Conservation (phyloP, 2,113 vertebrate genomes). For the Cyphomyrus discorhynchus region DNA sequence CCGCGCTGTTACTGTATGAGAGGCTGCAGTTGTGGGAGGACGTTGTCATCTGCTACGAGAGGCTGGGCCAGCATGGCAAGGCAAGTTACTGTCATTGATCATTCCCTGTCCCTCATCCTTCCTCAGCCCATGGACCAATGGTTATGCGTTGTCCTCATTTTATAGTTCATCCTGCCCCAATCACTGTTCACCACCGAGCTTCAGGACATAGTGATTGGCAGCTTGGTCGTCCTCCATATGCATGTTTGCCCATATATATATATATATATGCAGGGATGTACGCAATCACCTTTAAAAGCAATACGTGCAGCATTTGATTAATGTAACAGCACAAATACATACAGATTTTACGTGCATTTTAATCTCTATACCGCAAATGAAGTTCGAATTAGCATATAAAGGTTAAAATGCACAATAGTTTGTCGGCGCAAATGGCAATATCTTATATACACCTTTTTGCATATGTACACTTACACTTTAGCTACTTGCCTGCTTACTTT, state of each 20-base stretch:
- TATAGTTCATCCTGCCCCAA: not conserved
- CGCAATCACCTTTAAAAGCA: too few species aligned
- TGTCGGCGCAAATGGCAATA: too few species aligned
- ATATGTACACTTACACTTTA: not conserved
- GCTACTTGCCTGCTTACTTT: not conserved
- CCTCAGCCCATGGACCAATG: not conserved
- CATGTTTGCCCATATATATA: not conserved
- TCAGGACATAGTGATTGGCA: not conserved
- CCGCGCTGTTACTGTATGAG: slow-evolving; percentile 85
- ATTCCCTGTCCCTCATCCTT: not conserved
- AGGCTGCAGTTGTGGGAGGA: slow-evolving; percentile 95
- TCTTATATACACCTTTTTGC: not conserved
- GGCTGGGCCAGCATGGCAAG: slow-evolving; percentile 87
- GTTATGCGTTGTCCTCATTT: not conserved
- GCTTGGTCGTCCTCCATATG: not conserved
- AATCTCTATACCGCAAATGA: too few species aligned
- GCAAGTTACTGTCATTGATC: slow-evolving; percentile 46
- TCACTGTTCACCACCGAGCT: not conserved
- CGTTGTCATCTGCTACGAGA: slow-evolving; percentile 84
- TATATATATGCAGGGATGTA: too few species aligned
- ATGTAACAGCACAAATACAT: too few species aligned
- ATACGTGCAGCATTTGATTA: too few species aligned
- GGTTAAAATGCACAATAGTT: too few species aligned
- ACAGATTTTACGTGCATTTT: too few species aligned
- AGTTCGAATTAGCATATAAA: too few species aligned